Conservation (phyloP, 1,140 invertebrate genomes). For the Drosophila setifemur region DNA sequence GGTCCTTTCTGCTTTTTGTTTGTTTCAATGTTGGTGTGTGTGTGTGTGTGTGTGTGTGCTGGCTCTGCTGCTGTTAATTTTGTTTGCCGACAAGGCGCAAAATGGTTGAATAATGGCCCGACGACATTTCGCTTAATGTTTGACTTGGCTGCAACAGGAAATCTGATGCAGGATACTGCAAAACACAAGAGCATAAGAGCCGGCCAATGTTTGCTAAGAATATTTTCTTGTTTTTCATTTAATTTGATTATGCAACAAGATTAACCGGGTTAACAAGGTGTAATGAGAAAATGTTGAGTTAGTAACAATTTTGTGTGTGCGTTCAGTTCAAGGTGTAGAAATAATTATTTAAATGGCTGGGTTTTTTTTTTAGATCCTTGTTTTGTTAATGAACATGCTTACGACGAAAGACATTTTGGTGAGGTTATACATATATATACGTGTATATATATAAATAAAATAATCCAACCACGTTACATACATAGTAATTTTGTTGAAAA, state of each 20-base stretch:
- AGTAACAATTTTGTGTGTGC: neutral
- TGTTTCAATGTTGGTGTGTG: constrained; percentile 8
- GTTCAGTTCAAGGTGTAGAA: no score
- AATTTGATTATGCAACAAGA: constrained; percentile 30
- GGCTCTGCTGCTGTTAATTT: constrained; percentile 41
- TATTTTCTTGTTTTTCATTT: constrained; percentile 33
- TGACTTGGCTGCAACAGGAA: constrained; percentile 39
- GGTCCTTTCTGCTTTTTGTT: constrained; percentile 12
- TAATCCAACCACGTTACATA: no score
- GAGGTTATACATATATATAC: no score
- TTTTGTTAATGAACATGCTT: no score
- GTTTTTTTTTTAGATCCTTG: no score
- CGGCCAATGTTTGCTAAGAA: constrained; percentile 29
- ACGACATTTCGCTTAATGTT: constrained; percentile 53
- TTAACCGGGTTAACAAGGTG: neutral
- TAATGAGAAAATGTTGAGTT: neutral
- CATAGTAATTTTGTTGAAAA: no score
- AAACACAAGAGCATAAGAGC: constrained; percentile 3
- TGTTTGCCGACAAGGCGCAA: constrained; percentile 41
- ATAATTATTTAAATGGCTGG: no score
- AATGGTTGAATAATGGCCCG: constrained; percentile 61
- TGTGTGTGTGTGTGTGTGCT: constrained; percentile 12
- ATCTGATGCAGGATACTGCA: constrained; percentile 28
- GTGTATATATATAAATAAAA: no score
- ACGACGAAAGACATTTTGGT: no score